Percentiles rank a stretch among this genome's conserved stretches.
phyloP scores from a whole-genome alignment of 2,888 invertebrate species.

The Microctonus hyperodae region DNA sequence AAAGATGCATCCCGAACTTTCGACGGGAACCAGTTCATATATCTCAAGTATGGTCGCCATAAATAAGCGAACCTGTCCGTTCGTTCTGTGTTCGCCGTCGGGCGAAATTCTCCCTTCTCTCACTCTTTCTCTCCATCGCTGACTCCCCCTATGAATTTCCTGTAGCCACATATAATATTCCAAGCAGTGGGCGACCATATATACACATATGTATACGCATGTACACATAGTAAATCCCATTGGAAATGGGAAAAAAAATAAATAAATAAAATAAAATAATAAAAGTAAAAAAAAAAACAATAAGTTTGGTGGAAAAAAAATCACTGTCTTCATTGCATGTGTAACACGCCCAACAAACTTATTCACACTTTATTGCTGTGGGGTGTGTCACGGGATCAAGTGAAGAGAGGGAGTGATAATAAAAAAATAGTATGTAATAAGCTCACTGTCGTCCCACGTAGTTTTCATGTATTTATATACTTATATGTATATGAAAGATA shows the following conservation, averaged over 20 bases:
- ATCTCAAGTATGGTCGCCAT: slow-evolving; percentile 63
- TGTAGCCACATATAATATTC: slow-evolving; percentile 36
- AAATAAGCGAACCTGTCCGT: slow-evolving; percentile 62
- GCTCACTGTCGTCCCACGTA: slow-evolving; percentile 10
- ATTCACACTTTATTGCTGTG: slow-evolving; percentile 17
- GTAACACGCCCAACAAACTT: background rate
- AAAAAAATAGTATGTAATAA: slow-evolving; percentile 5
- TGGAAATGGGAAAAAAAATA: background rate
- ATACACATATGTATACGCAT: too few species aligned
- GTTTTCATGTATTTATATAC: too few species aligned
- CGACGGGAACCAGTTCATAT: slow-evolving; percentile 64
- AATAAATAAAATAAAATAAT: background rate
- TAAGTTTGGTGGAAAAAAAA: background rate
- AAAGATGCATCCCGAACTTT: slow-evolving; percentile 63
- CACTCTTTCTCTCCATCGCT: slow-evolving; percentile 20
- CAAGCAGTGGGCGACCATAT: slow-evolving; percentile 9
- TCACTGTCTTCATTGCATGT: slow-evolving; percentile 9
- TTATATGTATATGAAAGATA: slow-evolving; percentile 2
- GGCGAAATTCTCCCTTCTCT: slow-evolving; percentile 42
- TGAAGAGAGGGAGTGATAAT: slow-evolving; percentile 7
- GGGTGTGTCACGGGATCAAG: slow-evolving; percentile 4
- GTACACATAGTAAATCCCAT: slow-evolving; percentile 1
- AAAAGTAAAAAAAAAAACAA: background rate
- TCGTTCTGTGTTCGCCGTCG: slow-evolving; percentile 56
- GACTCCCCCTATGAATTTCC: slow-evolving; percentile 35